Evolutionary conservation across 2,888 invertebrate species (phyloP), one percentile per base, ranked within the genome.

Genomic region (Acleris emargana): DNA sequence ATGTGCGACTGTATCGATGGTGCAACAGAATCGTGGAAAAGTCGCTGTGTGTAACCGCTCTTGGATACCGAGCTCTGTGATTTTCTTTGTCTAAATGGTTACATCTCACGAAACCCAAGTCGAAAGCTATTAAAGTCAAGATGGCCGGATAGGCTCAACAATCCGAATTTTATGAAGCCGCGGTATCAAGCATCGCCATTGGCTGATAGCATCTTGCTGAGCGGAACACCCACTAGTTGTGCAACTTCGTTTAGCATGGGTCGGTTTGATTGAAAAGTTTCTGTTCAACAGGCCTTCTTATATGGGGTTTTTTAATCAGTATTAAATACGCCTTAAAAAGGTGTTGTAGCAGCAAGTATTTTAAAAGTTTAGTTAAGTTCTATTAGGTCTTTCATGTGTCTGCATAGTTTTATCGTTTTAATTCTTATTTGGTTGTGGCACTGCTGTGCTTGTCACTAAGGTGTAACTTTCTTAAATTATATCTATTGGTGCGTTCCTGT

Each of bases 91-190:
- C 45, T 22, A 45, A 54, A 55, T 22, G 20, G 43, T 17, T 22
- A 13, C 20, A 64, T 64, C 64, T 64, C 64, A 64, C 59, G 64
- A 64, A 54, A 49, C 38, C 28, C 50, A 42, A 59, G 58, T 42
- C 38, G 17, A 50, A 50, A 50, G 54, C 59, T 54, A 59, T 64
- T 59, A 59, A 51, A 49, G 49, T 50, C 28, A 50, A 64, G 64
- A 64, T 64, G 50, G 17, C 59, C 59, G 64, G 64, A 64, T 64
- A 64, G 54, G 59, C 64, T 54, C 64, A 64, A 45, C 59, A 59
- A 49, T 54, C 54, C 54, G 49, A 55, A 55, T 64, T 64, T 64
- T 64, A 64, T 64, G 64, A 51, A 54, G 64, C 53, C 64, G 59
- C 50, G 11, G 50, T 64, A 64, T 64, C 64, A 32, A 17, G 9